A percentile compares a stretch with the other conserved stretches of the same genome.
These are phyloP conservation scores for Drosophila pandora DNA, from an alignment of 1,140 invertebrate genomes.

Conservation along the genomic window DNA sequence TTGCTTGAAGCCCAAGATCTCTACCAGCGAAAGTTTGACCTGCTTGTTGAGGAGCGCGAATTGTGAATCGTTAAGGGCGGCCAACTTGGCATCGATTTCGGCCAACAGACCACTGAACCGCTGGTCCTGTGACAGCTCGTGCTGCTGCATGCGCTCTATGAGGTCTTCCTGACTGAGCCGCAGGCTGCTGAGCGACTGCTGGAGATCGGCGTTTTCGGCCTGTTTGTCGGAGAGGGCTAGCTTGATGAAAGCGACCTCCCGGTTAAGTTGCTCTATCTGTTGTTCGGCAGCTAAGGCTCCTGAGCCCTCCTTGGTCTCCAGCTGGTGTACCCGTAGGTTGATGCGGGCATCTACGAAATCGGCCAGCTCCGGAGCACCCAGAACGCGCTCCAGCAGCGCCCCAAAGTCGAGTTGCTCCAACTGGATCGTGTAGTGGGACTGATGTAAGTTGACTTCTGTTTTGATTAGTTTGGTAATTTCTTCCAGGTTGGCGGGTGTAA, in stretches of 20 bases:
- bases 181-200: constrained; percentile 68
- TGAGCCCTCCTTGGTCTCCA: constrained; percentile 35
- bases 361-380: constrained; percentile 46
- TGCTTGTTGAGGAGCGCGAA: constrained; percentile 76
- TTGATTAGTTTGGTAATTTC: constrained; percentile 79
- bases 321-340: constrained; percentile 20
- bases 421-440: constrained; percentile 75
- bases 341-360: constrained; percentile 65
- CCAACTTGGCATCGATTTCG: constrained; percentile 74
- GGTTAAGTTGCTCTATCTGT: constrained; percentile 81
- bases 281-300: constrained; percentile 47
- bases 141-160: constrained; percentile 62
- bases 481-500: constrained; percentile 80
- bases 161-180: constrained; percentile 66
- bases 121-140: constrained; percentile 66
- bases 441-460: constrained; percentile 54
- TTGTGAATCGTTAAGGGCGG: constrained; percentile 61
- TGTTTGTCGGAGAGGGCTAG: constrained; percentile 77
- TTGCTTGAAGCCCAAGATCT: constrained; percentile 79
- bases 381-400: constrained; percentile 57
- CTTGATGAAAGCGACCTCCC: constrained; percentile 84
- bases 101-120: constrained; percentile 65
- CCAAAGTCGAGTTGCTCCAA: constrained; percentile 72
- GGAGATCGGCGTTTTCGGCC: constrained; percentile 74
- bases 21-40: constrained; percentile 72